phyloP scores from a whole-genome alignment of 2,888 invertebrate species.

The Bombyx huttoni region DNA sequence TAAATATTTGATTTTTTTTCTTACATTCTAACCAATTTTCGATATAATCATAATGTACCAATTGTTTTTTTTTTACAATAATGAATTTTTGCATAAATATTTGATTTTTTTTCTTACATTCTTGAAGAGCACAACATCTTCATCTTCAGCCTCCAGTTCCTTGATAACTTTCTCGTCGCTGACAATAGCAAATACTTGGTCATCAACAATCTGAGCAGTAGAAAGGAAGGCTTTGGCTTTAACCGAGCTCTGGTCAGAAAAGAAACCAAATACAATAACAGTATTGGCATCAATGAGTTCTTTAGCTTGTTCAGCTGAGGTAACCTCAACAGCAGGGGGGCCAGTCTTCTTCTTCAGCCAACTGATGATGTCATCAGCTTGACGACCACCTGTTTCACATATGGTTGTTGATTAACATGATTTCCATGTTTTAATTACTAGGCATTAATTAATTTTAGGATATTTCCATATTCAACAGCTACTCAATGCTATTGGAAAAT shows the following conservation, averaged over 20 bases:
- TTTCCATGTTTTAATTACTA: neutral
- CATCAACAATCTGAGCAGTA: slow-evolving; percentile 87
- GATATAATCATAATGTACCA: no score
- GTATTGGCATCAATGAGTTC: slow-evolving; percentile 84
- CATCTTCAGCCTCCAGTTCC: slow-evolving; percentile 85
- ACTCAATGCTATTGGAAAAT: no score
- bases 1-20: slow-evolving; percentile 13
- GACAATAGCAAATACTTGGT: slow-evolving; percentile 90
- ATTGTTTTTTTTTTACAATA: neutral
- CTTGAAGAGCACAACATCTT: slow-evolving; percentile 90
- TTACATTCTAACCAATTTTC: slow-evolving; percentile 78
- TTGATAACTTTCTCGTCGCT: slow-evolving; percentile 82
- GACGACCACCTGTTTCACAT: slow-evolving; percentile 81
- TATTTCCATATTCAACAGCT: neutral
- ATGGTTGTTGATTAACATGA: neutral
- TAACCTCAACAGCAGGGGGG: slow-evolving; percentile 88
- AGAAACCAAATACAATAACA: slow-evolving; percentile 92
- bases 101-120: slow-evolving; percentile 72
- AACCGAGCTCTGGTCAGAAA: slow-evolving; percentile 83
- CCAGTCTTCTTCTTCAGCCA: slow-evolving; percentile 99
- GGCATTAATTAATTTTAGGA: neutral
- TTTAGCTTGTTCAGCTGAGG: slow-evolving; percentile 85
- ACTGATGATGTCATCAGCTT: slow-evolving; percentile 90
- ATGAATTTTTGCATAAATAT: neutral
- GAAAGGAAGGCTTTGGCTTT: slow-evolving; percentile 88